These are phyloP conservation scores for Ibidorhyncha struthersii DNA, from an alignment of 2,113 vertebrate species.

Conservation along the genomic window DNA sequence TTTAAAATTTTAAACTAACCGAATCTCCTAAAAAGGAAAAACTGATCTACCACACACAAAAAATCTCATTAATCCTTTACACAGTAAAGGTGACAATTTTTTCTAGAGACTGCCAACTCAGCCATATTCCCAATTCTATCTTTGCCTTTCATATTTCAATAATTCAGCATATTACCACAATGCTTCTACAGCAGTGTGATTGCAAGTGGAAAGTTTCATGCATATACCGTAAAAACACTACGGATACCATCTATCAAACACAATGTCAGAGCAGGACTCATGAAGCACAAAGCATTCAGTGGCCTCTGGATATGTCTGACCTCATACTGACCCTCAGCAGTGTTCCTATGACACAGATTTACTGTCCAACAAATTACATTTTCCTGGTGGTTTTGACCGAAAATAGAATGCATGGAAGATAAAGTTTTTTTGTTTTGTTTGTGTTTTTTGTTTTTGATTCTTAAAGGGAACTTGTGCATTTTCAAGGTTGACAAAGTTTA, in stretches of 20 bases:
- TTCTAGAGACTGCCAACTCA: background rate
- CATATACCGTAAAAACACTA: background rate
- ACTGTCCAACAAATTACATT: background rate
- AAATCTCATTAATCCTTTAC: background rate
- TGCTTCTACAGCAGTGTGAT: background rate
- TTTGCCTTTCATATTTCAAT: background rate
- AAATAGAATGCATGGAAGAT: background rate
- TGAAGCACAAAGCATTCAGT: background rate
- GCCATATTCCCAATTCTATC: background rate
- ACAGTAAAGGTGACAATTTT: background rate
- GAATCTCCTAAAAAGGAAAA: background rate
- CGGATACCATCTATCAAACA: background rate
- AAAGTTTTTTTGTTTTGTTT: background rate
- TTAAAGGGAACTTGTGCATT: background rate
- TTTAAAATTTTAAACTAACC: background rate
- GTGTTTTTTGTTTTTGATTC: background rate
- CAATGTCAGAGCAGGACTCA: background rate
- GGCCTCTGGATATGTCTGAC: slow-evolving; percentile 16
- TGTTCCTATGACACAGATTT: background rate
- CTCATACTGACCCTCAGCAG: background rate
- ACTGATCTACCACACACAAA: background rate
- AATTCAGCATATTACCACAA: background rate
- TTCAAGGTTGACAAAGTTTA: background rate
- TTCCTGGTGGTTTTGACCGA: background rate
- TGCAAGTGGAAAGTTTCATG: background rate